These are phyloP conservation scores for Psilanteris sp. DNA, from an alignment of 1,140 invertebrate genomes.

Conservation along the genomic window DNA sequence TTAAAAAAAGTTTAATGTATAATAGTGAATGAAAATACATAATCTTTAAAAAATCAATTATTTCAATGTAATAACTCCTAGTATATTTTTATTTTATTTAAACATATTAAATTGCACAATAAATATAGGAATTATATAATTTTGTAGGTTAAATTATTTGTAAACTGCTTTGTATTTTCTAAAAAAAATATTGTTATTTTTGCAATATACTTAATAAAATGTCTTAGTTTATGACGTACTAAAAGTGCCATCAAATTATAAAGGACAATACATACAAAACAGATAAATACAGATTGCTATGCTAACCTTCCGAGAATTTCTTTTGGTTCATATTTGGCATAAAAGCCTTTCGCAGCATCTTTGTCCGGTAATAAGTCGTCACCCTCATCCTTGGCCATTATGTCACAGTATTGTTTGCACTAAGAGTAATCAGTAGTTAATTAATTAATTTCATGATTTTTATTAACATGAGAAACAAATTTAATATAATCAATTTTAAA, in stretches of 20 bases:
- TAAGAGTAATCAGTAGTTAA: conserved; percentile 8
- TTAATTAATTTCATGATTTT: conserved; percentile 45
- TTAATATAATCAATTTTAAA: conserved; percentile 11
- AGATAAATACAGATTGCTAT: conserved; percentile 4
- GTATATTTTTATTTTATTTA: background rate
- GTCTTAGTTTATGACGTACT: too few relatives aligned
- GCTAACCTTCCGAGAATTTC: conserved; percentile 96
- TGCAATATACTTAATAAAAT: too few relatives aligned
- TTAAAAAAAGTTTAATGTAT: background rate
- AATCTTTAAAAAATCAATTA: too few relatives aligned
- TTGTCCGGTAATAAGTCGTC: conserved; percentile 92
- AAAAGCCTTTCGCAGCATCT: conserved; percentile 95
- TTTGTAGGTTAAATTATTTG: conserved; percentile 51
- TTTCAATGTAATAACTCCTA: too few relatives aligned
- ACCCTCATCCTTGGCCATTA: conserved; percentile 89
- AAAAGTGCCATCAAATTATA: too few relatives aligned
- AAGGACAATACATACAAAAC: too few relatives aligned
- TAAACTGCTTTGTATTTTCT: conserved; percentile 21
- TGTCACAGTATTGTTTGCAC: conserved; percentile 3
- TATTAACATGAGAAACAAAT: conserved; percentile 7
- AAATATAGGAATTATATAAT: conserved; percentile 59
- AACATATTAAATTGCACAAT: conserved; percentile 55
- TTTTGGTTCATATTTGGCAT: conserved; percentile 98
- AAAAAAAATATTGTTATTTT: too few relatives aligned
- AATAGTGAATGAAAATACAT: background rate